Base-by-base conservation (phyloP, 2,113 vertebrate species). In the Serilophus lunatus region DNA sequence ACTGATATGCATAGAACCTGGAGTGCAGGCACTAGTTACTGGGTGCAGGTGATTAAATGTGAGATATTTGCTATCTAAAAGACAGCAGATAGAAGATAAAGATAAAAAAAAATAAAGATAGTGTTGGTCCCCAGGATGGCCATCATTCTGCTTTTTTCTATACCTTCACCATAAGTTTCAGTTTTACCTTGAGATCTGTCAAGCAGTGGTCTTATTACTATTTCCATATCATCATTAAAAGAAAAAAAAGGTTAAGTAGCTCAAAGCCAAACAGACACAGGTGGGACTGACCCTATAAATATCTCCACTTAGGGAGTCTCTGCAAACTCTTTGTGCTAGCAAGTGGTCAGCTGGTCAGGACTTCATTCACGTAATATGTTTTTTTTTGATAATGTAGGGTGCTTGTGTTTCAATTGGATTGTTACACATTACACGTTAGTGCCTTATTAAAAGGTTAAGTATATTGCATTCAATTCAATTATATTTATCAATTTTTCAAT, bases 401-500 rank as follows among this genome's bases (percentile, higher is more conserved):
- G 47, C 35, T 66, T 1, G 0, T 63, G 45, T 63, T 88, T 93
- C 86, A 77, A 36, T 18, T 69, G 50, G 28, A 38, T 57, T 79
- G 31, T 65, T 77, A 50, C 42, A 65, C 13, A 33, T 69, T 77
- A 49, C 18, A 59, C 57, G 20, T 80, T 70, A 65, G 25, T 49
- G 36, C 35, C 45, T 85, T 86, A 74, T 59, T 57, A 69, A 81
- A 86, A 83, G 68, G 54, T 88, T 80, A 85, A 93, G 36, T 93
- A 63, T 49, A 76, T 56, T 69, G 31, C 4, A 2, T 59, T 70
- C 18, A 74, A 88, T 77, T 93, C 38, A 88, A 54, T 94, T 81
- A 74, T 72, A 77, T 86, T 90, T 92, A 90, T 86, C 35, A 90
- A 33, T 44, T 90, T 97, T 86, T 70, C 54, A 42, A 19, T 44